These are phyloP conservation scores for Semaprochilodus insignis DNA, from an alignment of 2,797 vertebrate genomes.

Conservation along the genomic window DNA sequence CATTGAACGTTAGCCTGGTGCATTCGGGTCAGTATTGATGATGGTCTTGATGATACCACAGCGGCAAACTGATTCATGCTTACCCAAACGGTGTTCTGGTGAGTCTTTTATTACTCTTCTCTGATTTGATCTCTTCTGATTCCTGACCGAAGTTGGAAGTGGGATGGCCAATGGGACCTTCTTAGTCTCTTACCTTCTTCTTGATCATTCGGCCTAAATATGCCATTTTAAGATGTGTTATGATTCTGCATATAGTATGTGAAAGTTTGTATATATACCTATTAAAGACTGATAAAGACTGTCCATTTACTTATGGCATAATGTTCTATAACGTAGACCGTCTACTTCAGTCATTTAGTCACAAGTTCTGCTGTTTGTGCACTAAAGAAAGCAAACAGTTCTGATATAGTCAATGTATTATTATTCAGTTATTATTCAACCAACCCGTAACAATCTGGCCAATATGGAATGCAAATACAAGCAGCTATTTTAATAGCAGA, in stretches of 20 bases:
- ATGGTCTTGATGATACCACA: conserved; percentile 13
- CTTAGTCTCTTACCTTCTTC: too few relatives aligned
- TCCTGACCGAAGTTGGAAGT: background rate
- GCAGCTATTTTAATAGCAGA: background rate
- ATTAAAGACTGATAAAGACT: too few relatives aligned
- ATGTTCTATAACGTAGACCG: too few relatives aligned
- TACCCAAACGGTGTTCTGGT: background rate
- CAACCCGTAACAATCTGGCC: background rate
- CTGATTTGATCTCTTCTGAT: background rate
- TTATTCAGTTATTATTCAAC: background rate
- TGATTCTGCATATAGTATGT: too few relatives aligned
- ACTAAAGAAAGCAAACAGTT: too few relatives aligned
- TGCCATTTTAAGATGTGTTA: background rate
- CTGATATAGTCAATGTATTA: too few relatives aligned
- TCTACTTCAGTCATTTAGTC: background rate
- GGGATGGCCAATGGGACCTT: background rate
- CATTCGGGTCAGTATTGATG: conserved; percentile 71
- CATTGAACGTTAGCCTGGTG: conserved; percentile 63
- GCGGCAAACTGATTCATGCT: background rate
- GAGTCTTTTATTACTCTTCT: background rate
- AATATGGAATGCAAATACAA: background rate
- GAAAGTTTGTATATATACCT: too few relatives aligned
- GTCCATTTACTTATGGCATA: too few relatives aligned
- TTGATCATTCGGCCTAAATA: background rate
- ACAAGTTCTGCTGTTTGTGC: background rate